Evolutionary conservation across 37 sponge, comb jelly and placozoan genomes (phyloP).

Genomic region (Haliclona indistincta): DNA sequence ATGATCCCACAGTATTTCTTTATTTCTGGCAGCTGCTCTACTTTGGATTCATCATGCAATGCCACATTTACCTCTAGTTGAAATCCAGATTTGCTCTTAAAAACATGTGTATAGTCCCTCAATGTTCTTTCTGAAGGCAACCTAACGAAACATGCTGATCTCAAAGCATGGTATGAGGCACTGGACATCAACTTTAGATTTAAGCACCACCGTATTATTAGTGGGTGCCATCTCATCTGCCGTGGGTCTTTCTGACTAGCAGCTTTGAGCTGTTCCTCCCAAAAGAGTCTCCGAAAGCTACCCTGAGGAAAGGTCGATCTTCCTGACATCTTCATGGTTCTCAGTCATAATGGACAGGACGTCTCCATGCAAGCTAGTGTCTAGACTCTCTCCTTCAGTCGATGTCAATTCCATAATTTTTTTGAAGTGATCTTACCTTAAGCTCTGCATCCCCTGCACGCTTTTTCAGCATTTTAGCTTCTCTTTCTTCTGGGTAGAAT

Average conservation of each 20-base stretch:
- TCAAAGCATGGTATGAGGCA: constrained; percentile 36
- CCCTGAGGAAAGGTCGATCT: constrained; percentile 38
- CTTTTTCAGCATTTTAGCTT: too few relatives aligned
- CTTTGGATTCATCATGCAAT: constrained; percentile 20
- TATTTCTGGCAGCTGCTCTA: constrained; percentile 11
- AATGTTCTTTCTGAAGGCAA: constrained; percentile 60
- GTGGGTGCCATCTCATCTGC: constrained; percentile 43
- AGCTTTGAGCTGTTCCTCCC: constrained; percentile 34
- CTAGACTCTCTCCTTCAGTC: too few relatives aligned
- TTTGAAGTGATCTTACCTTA: too few relatives aligned
- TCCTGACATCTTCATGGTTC: too few relatives aligned
- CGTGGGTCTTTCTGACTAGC: neutral
- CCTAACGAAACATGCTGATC: constrained; percentile 27
- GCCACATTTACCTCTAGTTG: constrained; percentile 24
- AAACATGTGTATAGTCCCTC: constrained; percentile 38
- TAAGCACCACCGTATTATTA: constrained; percentile 26
- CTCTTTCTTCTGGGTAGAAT: too few relatives aligned
- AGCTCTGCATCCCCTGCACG: too few relatives aligned
- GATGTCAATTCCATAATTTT: too few relatives aligned
- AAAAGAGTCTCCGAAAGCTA: constrained; percentile 43
- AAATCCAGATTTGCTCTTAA: constrained; percentile 23
- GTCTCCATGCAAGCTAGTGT: too few relatives aligned
- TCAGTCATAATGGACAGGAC: too few relatives aligned
- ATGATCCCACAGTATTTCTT: constrained; percentile 19
- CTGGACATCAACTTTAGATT: constrained; percentile 39